Conservation (phyloP, 1,140 invertebrate genomes). For the Bombus terrestris region DNA sequence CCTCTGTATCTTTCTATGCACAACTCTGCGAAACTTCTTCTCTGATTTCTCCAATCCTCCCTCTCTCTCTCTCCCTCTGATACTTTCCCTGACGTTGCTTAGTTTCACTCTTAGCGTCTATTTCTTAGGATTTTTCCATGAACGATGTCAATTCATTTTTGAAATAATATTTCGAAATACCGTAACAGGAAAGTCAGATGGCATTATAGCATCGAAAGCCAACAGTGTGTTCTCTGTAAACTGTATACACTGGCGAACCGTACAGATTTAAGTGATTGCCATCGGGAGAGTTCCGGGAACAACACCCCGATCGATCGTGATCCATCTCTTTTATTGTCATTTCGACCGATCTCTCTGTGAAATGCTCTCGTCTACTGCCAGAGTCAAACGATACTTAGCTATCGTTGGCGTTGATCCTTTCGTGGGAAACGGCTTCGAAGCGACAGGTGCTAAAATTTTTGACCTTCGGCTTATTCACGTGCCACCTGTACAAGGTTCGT, state of each 20-base stretch:
- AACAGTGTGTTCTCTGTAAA: neutral
- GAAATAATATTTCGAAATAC: neutral
- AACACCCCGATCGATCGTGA: constrained; percentile 4
- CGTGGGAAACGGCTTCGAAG: neutral
- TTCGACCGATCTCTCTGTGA: too few relatives aligned
- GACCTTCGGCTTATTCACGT: neutral
- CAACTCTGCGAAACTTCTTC: neutral
- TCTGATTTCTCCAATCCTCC: neutral
- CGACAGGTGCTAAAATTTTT: constrained; percentile 15
- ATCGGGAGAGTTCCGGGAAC: neutral
- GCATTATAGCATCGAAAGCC: neutral
- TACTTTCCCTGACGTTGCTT: too few relatives aligned
- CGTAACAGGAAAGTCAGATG: neutral
- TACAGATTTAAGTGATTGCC: constrained; percentile 13
- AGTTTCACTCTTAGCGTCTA: too few relatives aligned
- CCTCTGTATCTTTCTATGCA: neutral
- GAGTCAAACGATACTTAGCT: neutral
- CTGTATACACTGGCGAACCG: neutral
- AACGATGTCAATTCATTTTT: neutral
- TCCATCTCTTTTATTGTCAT: neutral
- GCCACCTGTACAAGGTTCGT: neutral
- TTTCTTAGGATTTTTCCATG: neutral
- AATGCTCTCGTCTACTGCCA: neutral
- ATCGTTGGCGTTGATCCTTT: neutral
- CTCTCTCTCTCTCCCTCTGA: too few relatives aligned